Conservation (phyloP, 53 echinoderm and acorn worm genomes). For the Crossaster papposus region DNA sequence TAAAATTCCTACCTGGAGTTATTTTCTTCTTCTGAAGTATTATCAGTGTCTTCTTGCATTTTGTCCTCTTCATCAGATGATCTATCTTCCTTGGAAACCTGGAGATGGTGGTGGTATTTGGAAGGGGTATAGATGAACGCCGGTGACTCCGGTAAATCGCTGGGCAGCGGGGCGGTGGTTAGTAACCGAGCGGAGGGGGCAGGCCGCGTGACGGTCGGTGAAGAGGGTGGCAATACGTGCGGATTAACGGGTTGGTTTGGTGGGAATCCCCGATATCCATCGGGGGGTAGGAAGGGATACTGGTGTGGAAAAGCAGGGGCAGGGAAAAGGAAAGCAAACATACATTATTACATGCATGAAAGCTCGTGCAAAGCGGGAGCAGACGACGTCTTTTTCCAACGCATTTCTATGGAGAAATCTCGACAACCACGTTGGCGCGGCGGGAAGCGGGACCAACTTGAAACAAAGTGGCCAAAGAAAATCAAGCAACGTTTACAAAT, state of each 20-base stretch:
- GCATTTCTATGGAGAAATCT: conserved; percentile 25
- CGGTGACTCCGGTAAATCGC: conserved; percentile 34
- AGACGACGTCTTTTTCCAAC: conserved; percentile 44
- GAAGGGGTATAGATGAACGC: conserved; percentile 64
- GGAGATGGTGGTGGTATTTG: conserved; percentile 60
- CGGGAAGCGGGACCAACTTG: not conserved
- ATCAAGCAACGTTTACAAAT: not conserved
- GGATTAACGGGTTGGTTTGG: conserved; percentile 38
- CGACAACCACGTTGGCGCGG: not conserved
- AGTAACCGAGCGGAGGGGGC: conserved; percentile 40
- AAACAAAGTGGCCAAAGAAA: conserved; percentile 15
- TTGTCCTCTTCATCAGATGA: conserved; percentile 73
- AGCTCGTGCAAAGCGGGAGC: conserved; percentile 33
- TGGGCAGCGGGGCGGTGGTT: conserved; percentile 61
- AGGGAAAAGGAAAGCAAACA: conserved; percentile 29
- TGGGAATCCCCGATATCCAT: conserved; percentile 48
- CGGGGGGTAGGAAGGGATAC: conserved; percentile 51
- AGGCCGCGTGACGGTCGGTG: conserved; percentile 39
- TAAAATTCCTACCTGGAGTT: conserved; percentile 75
- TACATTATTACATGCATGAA: conserved; percentile 35
- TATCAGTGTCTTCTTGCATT: conserved; percentile 76
- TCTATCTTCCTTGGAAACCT: conserved; percentile 54
- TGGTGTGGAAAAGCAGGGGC: conserved; percentile 35
- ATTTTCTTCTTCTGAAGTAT: conserved; percentile 89
- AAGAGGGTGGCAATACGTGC: conserved; percentile 37